Base-by-base conservation (phyloP, 2,113 vertebrate species). In the Hemibagrus wyckioides region DNA sequence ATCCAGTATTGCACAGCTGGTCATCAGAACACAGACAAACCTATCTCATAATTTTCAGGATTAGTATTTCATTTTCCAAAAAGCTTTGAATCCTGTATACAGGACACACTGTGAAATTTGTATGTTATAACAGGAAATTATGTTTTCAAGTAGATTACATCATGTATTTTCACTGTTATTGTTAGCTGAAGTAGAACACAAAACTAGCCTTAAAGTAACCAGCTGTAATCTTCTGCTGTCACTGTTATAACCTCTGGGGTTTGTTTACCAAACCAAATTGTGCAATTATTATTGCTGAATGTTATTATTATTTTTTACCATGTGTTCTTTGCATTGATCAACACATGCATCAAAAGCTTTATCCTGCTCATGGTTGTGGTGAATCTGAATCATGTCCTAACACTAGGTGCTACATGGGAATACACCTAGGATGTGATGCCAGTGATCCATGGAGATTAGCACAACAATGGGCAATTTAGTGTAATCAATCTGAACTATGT, bases 1-100 rank as follows among this genome's bases (percentile, higher is more conserved):
- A 9, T 57, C 59, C 25, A 4, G 52, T 71, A 73, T 81, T 85
- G 84, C 8, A 25, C 7, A 48, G 44, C 52, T 59, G 57, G 15
- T 65, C 25, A 83, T 73, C 8, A 13, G 52, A 84, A 30, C 57
- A 69, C n/a, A 85, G 5, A 28, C 21, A 69, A 69, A 88, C 28
- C 33, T 14, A 56, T 13, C n/a, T 54, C 17, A 81, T 86, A 77
- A 80, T 67, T 85, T n/a, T 50, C 30, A 61, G 57, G 3, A 77
- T 77, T 75, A 61, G 41, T 85, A 5, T 41, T 75, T 44, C 39
- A 36, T 57, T 30, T 84, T 75, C 54, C 76, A 39, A 85, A 25
- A 7, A 61, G 28, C 23, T 71, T 6, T n/a, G 75, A 77, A 50
- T n/a, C n/a, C n/a, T n/a, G n/a, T n/a, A 17, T n/a, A 77, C 14